These are phyloP conservation scores for Trinectes maculatus DNA, from an alignment of 2,113 vertebrate species.

Conservation along the genomic window DNA sequence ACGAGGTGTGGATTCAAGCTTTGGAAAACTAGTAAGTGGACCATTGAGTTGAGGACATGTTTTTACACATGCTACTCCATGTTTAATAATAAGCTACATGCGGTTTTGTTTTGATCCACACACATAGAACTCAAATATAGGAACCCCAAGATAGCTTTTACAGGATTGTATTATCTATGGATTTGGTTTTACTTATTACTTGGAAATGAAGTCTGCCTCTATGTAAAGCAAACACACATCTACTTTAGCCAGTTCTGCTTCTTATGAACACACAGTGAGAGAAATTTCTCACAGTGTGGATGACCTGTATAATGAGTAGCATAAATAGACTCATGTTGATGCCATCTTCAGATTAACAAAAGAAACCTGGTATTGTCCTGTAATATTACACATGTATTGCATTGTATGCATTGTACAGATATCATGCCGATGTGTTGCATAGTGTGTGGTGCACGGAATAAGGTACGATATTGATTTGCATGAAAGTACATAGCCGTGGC, in stretches of 20 bases:
- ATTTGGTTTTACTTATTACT: neutral
- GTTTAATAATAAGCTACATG: neutral
- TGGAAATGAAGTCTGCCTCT: neutral
- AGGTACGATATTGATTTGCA: conserved; percentile 66
- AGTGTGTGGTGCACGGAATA: conserved; percentile 19
- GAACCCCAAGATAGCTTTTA: neutral
- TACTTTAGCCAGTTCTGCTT: neutral
- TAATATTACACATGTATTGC: conserved; percentile 15
- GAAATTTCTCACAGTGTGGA: conserved; percentile 5
- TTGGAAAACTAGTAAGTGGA: neutral
- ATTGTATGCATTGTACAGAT: conserved; percentile 12
- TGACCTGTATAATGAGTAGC: conserved; percentile 6
- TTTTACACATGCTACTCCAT: neutral
- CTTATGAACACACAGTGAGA: neutral
- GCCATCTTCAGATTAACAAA: neutral
- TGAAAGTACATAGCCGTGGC: conserved; percentile 58
- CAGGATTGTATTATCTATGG: no score
- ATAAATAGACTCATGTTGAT: neutral
- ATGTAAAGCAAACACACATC: neutral
- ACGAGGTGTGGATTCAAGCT: neutral
- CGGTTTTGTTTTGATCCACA: neutral
- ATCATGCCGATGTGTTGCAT: conserved; percentile 19
- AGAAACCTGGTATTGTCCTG: conserved; percentile 9
- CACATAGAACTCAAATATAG: no score
- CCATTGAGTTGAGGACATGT: neutral